Percentiles rank a stretch among this genome's conserved stretches.
phyloP scores from a whole-genome alignment of 2,888 invertebrate species.

The Troglohyphantes excavatus region DNA sequence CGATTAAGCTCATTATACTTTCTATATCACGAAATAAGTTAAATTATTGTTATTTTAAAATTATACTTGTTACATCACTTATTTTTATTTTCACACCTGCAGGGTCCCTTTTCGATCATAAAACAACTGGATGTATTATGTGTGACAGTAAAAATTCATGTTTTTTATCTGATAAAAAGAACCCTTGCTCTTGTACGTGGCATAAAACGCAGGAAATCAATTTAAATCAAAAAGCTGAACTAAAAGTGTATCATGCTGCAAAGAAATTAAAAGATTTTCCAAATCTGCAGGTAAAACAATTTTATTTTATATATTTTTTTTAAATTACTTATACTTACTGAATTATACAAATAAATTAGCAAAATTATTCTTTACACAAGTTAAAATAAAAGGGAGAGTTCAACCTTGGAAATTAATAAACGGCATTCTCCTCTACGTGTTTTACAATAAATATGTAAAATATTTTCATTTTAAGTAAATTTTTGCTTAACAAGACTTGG shows the following conservation, averaged over 20 bases:
- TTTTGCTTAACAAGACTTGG: no score
- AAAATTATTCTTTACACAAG: neutral
- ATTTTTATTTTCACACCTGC: neutral
- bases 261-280: constrained; percentile 57
- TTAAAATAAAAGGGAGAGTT: no score
- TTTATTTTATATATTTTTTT: neutral
- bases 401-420: no score
- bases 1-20: no score
- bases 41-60: neutral
- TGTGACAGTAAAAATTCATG: constrained; percentile 62
- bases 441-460: no score
- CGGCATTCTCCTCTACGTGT: no score
- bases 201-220: constrained; percentile 30
- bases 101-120: constrained; percentile 49
- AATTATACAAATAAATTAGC: neutral
- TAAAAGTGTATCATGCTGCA: constrained; percentile 48
- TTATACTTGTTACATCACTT: neutral
- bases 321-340: neutral
- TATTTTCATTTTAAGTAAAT: no score
- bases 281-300: constrained; percentile 30
- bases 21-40: no score
- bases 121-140: constrained; percentile 49
- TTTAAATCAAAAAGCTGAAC: constrained; percentile 37
- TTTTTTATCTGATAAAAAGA: constrained; percentile 15
- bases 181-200: constrained; percentile 51